Percentiles rank a stretch among this genome's conserved stretches.
Conservation (phyloP, 2,888 invertebrate species). For the Drosophila birchii region DNA sequence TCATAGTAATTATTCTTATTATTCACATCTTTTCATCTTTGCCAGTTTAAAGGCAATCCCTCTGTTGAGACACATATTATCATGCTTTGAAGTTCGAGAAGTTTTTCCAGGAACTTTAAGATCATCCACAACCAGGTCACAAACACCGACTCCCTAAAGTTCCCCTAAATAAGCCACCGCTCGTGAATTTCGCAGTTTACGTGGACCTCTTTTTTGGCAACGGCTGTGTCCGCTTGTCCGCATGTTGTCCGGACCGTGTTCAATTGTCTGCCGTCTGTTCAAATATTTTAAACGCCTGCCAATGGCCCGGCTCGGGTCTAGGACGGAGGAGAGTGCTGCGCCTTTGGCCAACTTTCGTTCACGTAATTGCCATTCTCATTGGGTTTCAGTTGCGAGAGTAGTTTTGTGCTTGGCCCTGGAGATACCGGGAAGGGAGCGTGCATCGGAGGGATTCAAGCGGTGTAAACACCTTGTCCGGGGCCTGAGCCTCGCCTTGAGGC, state of each 20-base stretch:
- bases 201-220: constrained; percentile 25
- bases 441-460: constrained; percentile 32
- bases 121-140: constrained; percentile 9
- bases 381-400: constrained; percentile 43
- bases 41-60: neutral
- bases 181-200: constrained; percentile 23
- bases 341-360: constrained; percentile 50
- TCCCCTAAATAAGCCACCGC: constrained; percentile 14
- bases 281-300: constrained; percentile 74
- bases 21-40: neutral
- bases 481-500: constrained; percentile 53
- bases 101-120: neutral
- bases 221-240: constrained; percentile 46
- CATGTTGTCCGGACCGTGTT: constrained; percentile 48
- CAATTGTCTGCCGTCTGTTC: constrained; percentile 74
- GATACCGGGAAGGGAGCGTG: neutral
- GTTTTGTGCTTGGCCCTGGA: constrained; percentile 21
- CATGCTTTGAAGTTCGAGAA: neutral
- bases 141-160: neutral
- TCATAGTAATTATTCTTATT: too few relatives aligned
- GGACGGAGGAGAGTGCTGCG: constrained; percentile 12
- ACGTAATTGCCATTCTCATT: constrained; percentile 53
- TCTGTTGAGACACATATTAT: neutral
- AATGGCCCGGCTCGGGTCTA: constrained; percentile 20
- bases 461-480: constrained; percentile 72